Base-by-base conservation (phyloP, 2,113 vertebrate genomes). In the Hypomesus transpacificus region DNA sequence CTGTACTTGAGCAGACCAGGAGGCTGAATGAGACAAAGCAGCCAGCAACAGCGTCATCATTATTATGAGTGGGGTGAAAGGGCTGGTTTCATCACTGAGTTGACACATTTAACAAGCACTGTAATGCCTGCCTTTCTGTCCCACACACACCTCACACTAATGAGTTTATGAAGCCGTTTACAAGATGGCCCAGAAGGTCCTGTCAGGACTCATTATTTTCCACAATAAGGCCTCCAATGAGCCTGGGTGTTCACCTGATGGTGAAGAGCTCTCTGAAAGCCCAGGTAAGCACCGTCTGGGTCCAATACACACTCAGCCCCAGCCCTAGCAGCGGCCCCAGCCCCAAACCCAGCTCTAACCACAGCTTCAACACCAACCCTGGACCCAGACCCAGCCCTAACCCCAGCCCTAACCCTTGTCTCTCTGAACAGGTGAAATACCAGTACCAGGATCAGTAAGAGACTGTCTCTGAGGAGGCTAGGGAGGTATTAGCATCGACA, bases 251-350 rank as follows among this genome's bases (percentile, higher is more conserved):
- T 85, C 75, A 84, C 80, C 81, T 84, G 85, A 68, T 85, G 82
- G 84, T 84, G 70, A 68, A 73, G 68, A 59, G 79, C 74, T 74
- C 68, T 50, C 67, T 64, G 26, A 77, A 79, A 28, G 71, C 56
- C 52, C 86, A 85, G 87, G 87, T 84, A 80, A 3, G 52, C 18
- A 52, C 68, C 16, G 89, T 91, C 90, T 91, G 88, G 78, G 72
- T 83, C 75, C 57, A 91, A 88, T 90, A 88, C 89, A 82, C 89
- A 86, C 64, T 1, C 59, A 22, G 63, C 16, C 16, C 63, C 63
- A 20, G 34, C 16, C 31, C 11, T 13, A 5, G 3, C 39, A 9
- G 9, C 1, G 13, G 7, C 2, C 7, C 39, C 9, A 46, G 7
- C 39, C 39, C 39, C 39, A 46, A 11, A 9, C 39, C 39, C 9